Base-by-base conservation (phyloP, 2,113 vertebrate genomes). In the Poeciliopsis prolifica region DNA sequence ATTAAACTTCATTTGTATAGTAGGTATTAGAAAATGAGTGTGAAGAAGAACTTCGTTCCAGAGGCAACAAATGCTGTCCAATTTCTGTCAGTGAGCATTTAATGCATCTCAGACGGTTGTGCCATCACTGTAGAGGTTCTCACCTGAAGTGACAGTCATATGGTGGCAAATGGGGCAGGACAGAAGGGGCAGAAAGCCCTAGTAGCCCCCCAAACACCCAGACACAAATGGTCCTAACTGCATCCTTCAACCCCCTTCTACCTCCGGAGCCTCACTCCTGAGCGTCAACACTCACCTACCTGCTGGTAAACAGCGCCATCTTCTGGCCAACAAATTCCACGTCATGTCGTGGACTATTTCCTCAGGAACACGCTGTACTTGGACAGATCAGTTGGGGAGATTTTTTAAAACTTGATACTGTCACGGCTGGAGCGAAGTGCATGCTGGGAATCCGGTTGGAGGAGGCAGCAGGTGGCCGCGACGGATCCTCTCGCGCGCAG, bases 161-260 rank as follows among this genome's bases (percentile, higher is more conserved):
- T 92, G 89, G 90, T 9, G 26, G 26, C 74, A 87, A 91, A 85
- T 64, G 69, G 79, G 35, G 35, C 29, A 12, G 35, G 10, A 2
- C 1, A 9, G 33, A 35, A 35, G 33, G 82, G 84, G 82, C 79
- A 85, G 82, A 79, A 37, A 73, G 64, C 77, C 78, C 84, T 87
- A 83, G 74, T 83, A 83, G 80, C 78, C 76, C 77, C 31, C 69
- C 76, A 60, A 81, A 78, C 82, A 75, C 65, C 61, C 65, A 85
- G 77, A 93, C 92, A 93, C 3, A 58, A 92, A 92, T 85, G 86
- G 80, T 54, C 86, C 83, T 85, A 87, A 81, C 86, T 75, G 88
- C 89, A 72, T 40, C 13, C 66, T 75, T 84, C 91, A 82, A 75
- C 78, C 82, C 60, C 78, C 75, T 3, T 66, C 29, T 70, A 22